phyloP scores from a whole-genome alignment of 2,888 invertebrate species.

The Drosophila mulleri region DNA sequence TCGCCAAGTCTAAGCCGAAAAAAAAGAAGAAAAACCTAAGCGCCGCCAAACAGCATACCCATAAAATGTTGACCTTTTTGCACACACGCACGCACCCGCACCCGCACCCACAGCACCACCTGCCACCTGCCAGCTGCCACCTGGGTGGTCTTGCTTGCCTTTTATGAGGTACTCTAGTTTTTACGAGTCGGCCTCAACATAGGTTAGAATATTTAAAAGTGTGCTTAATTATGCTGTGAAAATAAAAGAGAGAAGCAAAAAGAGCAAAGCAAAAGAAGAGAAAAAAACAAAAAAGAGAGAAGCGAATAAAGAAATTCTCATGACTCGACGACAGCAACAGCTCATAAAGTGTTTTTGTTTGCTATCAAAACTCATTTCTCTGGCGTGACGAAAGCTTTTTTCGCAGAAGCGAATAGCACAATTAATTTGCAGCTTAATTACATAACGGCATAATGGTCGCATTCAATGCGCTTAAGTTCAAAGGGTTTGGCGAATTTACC shows the following conservation, averaged over 20 bases:
- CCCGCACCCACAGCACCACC: conserved; percentile 18
- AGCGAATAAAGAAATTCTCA: conserved; percentile 38
- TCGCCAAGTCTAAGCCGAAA: neutral
- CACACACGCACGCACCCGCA: conserved; percentile 48
- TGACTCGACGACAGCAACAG: conserved; percentile 29
- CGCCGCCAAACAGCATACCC: conserved; percentile 62
- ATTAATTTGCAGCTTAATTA: conserved; percentile 23
- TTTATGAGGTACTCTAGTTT: conserved; percentile 68
- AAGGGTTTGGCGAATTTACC: neutral
- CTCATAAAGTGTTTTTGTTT: conserved; percentile 47
- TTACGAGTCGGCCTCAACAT: conserved; percentile 68
- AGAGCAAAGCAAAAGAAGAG: neutral
- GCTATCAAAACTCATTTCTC: conserved; percentile 20
- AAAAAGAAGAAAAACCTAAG: conserved; percentile 36
- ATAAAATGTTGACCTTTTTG: conserved; percentile 75
- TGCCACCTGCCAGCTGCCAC: conserved; percentile 28
- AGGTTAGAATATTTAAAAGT: conserved; percentile 76
- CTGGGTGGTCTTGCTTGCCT: conserved; percentile 58
- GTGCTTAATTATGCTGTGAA: conserved; percentile 71
- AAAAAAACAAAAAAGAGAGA: too few species aligned
- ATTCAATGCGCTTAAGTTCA: conserved; percentile 11
- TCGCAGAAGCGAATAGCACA: conserved; percentile 10
- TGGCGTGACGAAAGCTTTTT: conserved; percentile 30
- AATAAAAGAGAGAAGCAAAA: conserved; percentile 3
- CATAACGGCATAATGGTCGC: conserved; percentile 7